Evolutionary conservation across 1,140 invertebrate genomes (phyloP).

Genomic region (Conopomorpha cramerella): DNA sequence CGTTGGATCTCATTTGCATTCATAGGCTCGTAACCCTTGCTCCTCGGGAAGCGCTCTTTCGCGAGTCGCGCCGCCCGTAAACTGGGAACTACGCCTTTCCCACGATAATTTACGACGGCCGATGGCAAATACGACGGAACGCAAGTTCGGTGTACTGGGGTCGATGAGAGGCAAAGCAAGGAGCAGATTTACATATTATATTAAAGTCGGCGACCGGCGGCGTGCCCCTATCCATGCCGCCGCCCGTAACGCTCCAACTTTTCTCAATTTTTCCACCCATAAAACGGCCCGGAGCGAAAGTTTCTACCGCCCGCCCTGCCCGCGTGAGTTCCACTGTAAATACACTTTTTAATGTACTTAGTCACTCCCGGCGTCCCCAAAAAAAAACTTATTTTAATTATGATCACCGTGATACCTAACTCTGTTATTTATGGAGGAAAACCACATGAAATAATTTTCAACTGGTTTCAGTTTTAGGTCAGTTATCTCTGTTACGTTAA

Average conservation of each 20-base stretch:
- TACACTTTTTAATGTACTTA: conserved; percentile 55
- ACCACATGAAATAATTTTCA: too few species aligned
- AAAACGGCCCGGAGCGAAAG: conserved; percentile 50
- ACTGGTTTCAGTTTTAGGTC: too few species aligned
- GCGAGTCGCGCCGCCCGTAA: conserved; percentile 26
- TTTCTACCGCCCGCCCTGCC: conserved; percentile 42
- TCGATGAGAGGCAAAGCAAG: neutral
- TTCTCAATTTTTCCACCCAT: conserved; percentile 57
- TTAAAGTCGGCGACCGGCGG: conserved; percentile 37
- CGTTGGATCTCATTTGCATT: conserved; percentile 58
- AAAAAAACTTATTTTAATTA: conserved; percentile 40
- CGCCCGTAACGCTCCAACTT: conserved; percentile 54
- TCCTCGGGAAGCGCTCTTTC: conserved; percentile 27
- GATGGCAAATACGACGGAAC: conserved; percentile 42
- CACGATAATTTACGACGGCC: conserved; percentile 54
- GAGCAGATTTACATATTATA: conserved; percentile 54
- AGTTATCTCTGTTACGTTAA: too few species aligned
- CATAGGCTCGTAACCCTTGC: conserved; percentile 56
- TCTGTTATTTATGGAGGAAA: too few species aligned
- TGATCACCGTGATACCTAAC: neutral
- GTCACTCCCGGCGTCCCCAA: conserved; percentile 33
- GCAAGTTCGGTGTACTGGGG: neutral
- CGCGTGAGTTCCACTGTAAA: conserved; percentile 51
- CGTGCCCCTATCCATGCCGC: conserved; percentile 31
- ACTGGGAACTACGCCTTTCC: conserved; percentile 40